Evolutionary conservation across 2,888 invertebrate genomes (phyloP).

Genomic region (Abrostola triplasia): DNA sequence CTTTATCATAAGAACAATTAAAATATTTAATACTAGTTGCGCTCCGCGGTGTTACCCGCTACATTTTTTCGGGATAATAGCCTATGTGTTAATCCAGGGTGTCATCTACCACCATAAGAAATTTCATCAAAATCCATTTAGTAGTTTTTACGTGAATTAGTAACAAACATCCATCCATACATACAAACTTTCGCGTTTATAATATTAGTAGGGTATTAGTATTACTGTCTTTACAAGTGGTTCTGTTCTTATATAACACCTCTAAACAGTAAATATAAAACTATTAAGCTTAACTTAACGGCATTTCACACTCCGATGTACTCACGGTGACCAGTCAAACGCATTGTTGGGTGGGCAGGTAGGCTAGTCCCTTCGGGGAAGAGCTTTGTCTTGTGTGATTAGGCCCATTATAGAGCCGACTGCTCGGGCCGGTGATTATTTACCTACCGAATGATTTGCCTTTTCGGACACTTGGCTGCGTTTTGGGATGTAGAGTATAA

Average conservation of each 20-base stretch:
- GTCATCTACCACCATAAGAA: no score
- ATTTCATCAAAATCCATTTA: no score
- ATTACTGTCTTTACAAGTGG: no score
- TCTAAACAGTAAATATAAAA: constrained; percentile 20
- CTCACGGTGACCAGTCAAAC: constrained; percentile 47
- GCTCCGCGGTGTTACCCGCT: no score
- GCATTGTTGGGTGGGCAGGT: constrained; percentile 63
- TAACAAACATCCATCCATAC: no score
- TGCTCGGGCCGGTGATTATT: constrained; percentile 48
- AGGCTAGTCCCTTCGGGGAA: constrained; percentile 63
- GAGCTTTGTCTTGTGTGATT: constrained; percentile 67
- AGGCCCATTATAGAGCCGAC: constrained; percentile 45
- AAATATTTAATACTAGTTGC: no score
- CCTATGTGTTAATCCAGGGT: no score
- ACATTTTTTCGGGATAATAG: no score
- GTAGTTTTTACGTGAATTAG: no score
- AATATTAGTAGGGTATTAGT: no score
- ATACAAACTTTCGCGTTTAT: no score
- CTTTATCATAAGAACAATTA: no score
- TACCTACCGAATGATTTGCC: constrained; percentile 40
- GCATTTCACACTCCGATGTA: constrained; percentile 41
- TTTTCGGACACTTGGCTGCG: not conserved
- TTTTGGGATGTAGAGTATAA: not conserved
- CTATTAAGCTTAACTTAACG: constrained; percentile 35
- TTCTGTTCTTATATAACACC: constrained; percentile 14